These are phyloP conservation scores for Chymomyza amoena DNA, from an alignment of 2,888 invertebrate genomes.

Conservation along the genomic window DNA sequence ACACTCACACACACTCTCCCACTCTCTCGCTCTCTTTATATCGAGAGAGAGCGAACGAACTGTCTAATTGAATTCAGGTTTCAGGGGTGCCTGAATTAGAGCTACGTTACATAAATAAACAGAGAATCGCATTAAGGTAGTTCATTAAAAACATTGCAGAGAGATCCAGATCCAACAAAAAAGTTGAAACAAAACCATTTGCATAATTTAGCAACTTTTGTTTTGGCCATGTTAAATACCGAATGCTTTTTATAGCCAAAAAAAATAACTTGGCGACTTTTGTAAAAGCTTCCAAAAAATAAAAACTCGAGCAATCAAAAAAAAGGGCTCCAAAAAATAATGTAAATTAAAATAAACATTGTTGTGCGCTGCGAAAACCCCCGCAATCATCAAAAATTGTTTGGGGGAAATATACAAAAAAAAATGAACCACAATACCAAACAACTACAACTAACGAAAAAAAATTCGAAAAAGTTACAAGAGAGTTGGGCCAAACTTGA, in stretches of 20 bases:
- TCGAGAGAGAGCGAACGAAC: background rate
- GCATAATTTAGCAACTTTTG: slow-evolving; percentile 8
- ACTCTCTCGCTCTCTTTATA: background rate
- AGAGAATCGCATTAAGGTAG: slow-evolving; percentile 49
- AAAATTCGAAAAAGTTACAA: slow-evolving; percentile 27
- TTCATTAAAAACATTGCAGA: slow-evolving; percentile 55
- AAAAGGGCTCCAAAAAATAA: slow-evolving; percentile 34
- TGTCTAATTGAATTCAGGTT: slow-evolving; percentile 61
- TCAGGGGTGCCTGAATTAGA: slow-evolving; percentile 6
- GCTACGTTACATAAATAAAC: slow-evolving; percentile 1
- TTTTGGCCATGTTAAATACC: slow-evolving; percentile 12
- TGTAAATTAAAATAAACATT: slow-evolving; percentile 69
- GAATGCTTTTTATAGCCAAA: slow-evolving; percentile 21
- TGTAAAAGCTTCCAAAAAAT: slow-evolving; percentile 1
- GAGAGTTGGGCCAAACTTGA: slow-evolving; percentile 58
- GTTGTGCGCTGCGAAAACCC: background rate
- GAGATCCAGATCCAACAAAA: background rate
- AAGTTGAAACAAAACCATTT: slow-evolving; percentile 3
- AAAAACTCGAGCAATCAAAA: slow-evolving; percentile 5
- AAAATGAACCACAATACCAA: background rate
- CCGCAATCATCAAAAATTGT: slow-evolving; percentile 11
- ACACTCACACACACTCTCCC: background rate
- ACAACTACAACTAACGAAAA: background rate
- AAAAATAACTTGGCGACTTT: slow-evolving; percentile 2
- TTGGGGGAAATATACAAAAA: background rate